Evolutionary conservation across 2,888 invertebrate genomes (phyloP).

Genomic region (Rhaphigaster nebulosa): DNA sequence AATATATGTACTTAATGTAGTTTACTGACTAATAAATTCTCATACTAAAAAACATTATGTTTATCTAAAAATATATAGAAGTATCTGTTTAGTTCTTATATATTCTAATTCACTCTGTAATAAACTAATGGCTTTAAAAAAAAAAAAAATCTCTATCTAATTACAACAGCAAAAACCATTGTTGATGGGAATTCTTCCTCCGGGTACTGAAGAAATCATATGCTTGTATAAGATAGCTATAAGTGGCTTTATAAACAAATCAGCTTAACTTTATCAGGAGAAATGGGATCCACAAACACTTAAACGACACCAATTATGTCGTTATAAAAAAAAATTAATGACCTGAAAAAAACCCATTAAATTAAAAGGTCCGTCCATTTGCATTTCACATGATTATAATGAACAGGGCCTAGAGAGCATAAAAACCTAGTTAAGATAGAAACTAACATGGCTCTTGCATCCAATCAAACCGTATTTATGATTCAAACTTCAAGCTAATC

Average conservation of each 20-base stretch:
- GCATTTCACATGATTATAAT: slow-evolving; percentile 13
- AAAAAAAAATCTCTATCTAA: background rate
- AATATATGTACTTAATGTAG: too few species aligned
- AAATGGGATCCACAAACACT: slow-evolving; percentile 6
- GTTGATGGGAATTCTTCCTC: background rate
- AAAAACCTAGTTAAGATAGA: slow-evolving; percentile 1
- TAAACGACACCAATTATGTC: slow-evolving; percentile 28
- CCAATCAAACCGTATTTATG: background rate
- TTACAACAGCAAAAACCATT: background rate
- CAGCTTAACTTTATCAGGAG: slow-evolving; percentile 8
- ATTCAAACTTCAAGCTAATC: background rate
- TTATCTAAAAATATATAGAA: background rate
- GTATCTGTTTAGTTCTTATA: background rate
- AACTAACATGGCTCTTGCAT: background rate
- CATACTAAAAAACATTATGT: background rate
- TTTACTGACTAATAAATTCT: background rate
- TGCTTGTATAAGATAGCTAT: background rate
- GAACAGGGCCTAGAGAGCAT: background rate
- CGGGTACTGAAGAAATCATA: background rate
- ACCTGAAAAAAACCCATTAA: slow-evolving; percentile 14
- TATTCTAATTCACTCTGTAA: background rate
- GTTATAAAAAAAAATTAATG: slow-evolving; percentile 7
- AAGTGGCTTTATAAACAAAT: background rate
- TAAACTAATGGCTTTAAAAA: background rate
- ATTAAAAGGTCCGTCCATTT: slow-evolving; percentile 15